A percentile compares a stretch with the other conserved stretches of the same genome.
These are phyloP conservation scores for Melanotaenia parkinsoni DNA, from an alignment of 2,797 vertebrate species.

Conservation along the genomic window DNA sequence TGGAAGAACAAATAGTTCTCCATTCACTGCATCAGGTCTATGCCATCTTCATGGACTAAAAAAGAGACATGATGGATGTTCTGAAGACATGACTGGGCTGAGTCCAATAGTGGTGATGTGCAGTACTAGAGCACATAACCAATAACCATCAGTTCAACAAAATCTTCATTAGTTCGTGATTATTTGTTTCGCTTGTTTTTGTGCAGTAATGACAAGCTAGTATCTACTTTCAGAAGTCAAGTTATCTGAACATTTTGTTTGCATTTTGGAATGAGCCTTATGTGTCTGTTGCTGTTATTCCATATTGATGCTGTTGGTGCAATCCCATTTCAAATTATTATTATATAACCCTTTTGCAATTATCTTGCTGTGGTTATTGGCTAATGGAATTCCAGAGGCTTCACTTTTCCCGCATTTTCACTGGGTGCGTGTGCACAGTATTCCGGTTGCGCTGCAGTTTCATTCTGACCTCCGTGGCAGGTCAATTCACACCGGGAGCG, in stretches of 20 bases:
- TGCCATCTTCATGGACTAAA: constrained; percentile 87
- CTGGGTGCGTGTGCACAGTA: no score
- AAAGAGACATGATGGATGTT: constrained; percentile 89
- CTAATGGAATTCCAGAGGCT: background rate
- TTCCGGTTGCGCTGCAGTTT: no score
- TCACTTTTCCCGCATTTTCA: no score
- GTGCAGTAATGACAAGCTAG: background rate
- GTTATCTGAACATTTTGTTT: background rate
- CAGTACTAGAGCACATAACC: constrained; percentile 72
- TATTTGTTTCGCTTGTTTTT: background rate
- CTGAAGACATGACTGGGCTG: constrained; percentile 83
- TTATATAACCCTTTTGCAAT: background rate
- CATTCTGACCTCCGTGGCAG: no score
- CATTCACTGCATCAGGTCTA: constrained; percentile 92
- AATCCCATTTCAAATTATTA: background rate
- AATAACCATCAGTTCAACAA: constrained; percentile 20
- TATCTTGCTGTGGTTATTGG: background rate
- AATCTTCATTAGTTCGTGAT: background rate
- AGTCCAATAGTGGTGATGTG: constrained; percentile 84
- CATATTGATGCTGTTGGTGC: background rate
- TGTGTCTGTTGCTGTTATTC: background rate
- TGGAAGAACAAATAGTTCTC: constrained; percentile 93
- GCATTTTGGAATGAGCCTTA: background rate
- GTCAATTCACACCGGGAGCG: no score
- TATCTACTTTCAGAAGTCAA: background rate